Evolutionary conservation across 2,888 invertebrate genomes (phyloP).

Genomic region (Lasioglossum lativentre): DNA sequence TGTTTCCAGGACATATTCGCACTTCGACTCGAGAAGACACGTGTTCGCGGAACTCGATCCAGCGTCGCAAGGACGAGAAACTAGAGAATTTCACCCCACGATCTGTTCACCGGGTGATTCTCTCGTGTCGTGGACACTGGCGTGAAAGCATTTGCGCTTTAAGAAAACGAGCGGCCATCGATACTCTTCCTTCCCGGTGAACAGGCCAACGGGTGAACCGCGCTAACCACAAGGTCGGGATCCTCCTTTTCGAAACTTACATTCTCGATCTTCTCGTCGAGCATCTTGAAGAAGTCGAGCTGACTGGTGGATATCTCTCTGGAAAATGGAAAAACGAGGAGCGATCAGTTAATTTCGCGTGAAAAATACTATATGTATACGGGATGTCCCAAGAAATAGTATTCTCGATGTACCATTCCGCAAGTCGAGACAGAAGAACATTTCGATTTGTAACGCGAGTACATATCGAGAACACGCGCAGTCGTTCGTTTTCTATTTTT

Average conservation of each 20-base stretch:
- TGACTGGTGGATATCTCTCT: constrained; percentile 96
- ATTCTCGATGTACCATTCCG: background rate
- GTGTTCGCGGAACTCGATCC: background rate
- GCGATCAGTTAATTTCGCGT: constrained; percentile 26
- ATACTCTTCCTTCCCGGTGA: background rate
- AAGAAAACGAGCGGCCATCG: background rate
- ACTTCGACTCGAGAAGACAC: background rate
- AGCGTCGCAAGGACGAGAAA: background rate
- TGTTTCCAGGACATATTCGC: background rate
- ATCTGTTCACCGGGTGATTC: background rate
- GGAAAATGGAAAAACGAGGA: constrained; percentile 82
- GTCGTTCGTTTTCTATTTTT: too few species aligned
- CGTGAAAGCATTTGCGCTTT: background rate
- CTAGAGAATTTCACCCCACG: background rate
- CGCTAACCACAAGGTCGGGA: background rate
- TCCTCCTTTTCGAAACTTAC: constrained; percentile 85
- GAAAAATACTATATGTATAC: background rate
- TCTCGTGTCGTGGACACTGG: background rate
- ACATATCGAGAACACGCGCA: too few species aligned
- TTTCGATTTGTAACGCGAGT: background rate
- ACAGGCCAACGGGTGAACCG: background rate
- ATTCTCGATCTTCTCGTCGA: constrained; percentile 96
- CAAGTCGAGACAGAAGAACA: background rate
- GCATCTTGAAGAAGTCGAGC: constrained; percentile 96
- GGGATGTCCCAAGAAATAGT: background rate